Base-by-base conservation (phyloP, 2,797 vertebrate genomes). In the Rhinichthys osculus region DNA sequence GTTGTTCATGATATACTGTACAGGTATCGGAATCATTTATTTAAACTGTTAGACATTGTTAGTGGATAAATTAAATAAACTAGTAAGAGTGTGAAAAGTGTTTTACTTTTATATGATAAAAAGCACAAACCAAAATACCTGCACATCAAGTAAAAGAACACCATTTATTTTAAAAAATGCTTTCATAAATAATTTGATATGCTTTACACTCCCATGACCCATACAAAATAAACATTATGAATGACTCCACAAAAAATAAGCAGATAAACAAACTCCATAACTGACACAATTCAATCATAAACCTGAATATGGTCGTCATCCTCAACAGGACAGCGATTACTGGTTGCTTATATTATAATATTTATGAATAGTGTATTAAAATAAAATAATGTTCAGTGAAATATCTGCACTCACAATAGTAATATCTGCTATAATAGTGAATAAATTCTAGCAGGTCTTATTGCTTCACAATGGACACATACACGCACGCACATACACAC, bases 111-210 rank as follows among this genome's bases (percentile, higher is more conserved):
- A 57, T 35, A 52, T 17, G 27, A 64, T 40, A 77, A 35, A 72
- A 84, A 47, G 19, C 59, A 87, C 81, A 89, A 66, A 85, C 23
- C 57, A 81, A 78, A 70, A 74, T 8, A 71, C 38, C 4, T 17
- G 54, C 35, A 33, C n/a, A 9, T 73, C 11, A 40, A 73, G 59
- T 6, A 30, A 78, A 85, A 88, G 78, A 83, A 86, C 52, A 88
- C 76, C 27, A 57, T 91, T 91, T 92, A 91, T 91, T 90, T 9
- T 8, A n/a, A n/a, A 90, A 89, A 90, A 89, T 66, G 76, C 27
- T 69, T 84, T 73, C 85, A 92, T 89, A 91, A 91, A 89, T 90
- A 88, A 78, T 80, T 35, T 74, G 71, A 78, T 85, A 89, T 66
- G 42, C 21, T 57, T 23, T 19, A 67, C 82, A 83, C 33, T 62